These are phyloP conservation scores for Naja naja DNA, from an alignment of 2,113 vertebrate species.

Conservation along the genomic window DNA sequence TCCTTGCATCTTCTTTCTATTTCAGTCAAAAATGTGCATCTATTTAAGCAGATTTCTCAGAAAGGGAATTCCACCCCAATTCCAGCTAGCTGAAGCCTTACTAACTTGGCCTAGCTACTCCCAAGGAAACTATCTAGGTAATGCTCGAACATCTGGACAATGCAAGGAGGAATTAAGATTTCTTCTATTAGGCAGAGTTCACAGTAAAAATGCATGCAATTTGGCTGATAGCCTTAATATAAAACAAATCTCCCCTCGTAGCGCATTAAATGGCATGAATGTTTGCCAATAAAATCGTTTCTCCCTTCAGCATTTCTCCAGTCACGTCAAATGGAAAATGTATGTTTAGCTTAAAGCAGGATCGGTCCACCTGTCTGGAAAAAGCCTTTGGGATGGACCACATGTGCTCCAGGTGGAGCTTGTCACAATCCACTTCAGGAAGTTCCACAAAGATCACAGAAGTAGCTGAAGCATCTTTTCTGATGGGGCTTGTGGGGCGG, in stretches of 20 bases:
- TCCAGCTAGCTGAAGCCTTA: background rate
- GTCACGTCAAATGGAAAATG: background rate
- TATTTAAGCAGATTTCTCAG: background rate
- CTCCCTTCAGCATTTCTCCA: background rate
- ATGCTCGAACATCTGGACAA: background rate
- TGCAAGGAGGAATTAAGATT: background rate
- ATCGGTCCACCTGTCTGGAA: background rate
- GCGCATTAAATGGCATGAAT: background rate
- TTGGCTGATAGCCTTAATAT: conserved; percentile 5
- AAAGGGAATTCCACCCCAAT: background rate
- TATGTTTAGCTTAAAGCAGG: background rate
- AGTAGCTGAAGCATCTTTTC: background rate
- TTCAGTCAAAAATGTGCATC: background rate
- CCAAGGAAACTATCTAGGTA: background rate
- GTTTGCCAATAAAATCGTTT: background rate
- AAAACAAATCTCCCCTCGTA: background rate
- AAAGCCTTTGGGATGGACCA: background rate
- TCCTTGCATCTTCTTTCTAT: background rate
- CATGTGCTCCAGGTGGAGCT: background rate
- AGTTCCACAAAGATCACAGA: background rate
- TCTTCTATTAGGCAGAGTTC: background rate
- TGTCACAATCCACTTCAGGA: background rate
- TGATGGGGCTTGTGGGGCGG: background rate
- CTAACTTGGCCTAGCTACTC: background rate
- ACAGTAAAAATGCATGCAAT: conserved; percentile 7